Evolutionary conservation across 2,888 invertebrate species (phyloP).

Genomic region (Magallana nippona): DNA sequence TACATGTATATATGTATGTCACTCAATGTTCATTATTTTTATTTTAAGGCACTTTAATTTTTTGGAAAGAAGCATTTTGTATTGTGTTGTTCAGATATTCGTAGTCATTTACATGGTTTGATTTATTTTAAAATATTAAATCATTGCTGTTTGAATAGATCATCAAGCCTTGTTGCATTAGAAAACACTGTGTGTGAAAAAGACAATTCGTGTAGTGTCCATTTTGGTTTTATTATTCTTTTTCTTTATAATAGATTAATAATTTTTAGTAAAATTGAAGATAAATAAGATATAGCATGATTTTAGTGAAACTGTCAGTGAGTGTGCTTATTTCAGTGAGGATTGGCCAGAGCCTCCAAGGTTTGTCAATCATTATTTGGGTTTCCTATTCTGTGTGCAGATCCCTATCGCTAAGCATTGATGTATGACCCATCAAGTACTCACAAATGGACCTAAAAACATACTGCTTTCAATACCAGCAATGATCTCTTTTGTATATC

Average conservation of each 20-base stretch:
- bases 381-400: conserved; percentile 5
- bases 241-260: not conserved
- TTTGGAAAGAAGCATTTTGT: no score
- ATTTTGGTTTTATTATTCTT: no score
- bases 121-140: no score
- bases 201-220: no score
- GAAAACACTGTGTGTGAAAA: no score
- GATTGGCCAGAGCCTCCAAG: conserved; percentile 37
- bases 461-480: not conserved
- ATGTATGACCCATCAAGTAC: not conserved
- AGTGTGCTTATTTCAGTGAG: conserved; percentile 38
- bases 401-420: conserved; percentile 16
- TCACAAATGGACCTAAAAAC: not conserved
- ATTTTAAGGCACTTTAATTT: no score
- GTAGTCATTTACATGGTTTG: no score
- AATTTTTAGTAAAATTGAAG: not conserved
- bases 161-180: no score
- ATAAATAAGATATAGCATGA: not conserved
- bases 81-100: no score
- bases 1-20: no score
- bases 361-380: conserved; percentile 20
- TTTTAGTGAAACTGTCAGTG: not conserved
- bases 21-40: no score
- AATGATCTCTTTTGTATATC: not conserved
- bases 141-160: no score